Percentiles rank a stretch among this genome's conserved stretches.
Conservation (phyloP, 2,113 vertebrate genomes). For the Oreocharis arfaki region DNA sequence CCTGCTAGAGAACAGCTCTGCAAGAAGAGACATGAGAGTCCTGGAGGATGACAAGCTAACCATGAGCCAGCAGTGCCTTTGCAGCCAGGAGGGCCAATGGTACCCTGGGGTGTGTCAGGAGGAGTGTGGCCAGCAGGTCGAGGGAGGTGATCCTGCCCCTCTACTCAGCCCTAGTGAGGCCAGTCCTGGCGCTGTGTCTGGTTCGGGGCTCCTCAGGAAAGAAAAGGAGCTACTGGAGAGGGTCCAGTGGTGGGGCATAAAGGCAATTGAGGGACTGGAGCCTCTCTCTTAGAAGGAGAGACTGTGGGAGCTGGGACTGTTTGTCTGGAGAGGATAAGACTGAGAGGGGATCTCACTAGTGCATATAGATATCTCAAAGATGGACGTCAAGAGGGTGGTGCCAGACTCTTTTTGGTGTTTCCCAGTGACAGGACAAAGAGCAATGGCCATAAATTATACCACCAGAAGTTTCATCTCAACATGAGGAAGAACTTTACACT, state of each 20-base stretch:
- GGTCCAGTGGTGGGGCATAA: neutral
- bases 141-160: neutral
- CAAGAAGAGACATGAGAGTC: neutral
- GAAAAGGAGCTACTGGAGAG: neutral
- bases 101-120: rapidly evolving
- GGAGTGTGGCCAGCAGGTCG: rapidly evolving
- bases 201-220: neutral
- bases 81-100: rapidly evolving
- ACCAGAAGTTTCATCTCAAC: neutral
- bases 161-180: neutral
- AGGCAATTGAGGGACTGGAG: neutral
- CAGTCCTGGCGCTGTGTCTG: neutral
- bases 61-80: too few relatives aligned
- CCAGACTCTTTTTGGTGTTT: neutral
- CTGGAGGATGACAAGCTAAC: too few relatives aligned
- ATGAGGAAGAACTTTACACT: neutral
- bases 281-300: neutral
- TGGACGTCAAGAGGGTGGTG: too few relatives aligned
- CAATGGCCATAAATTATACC: neutral
- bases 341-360: neutral
- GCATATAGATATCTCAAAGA: neutral
- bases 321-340: neutral
- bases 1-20: neutral
- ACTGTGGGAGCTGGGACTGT: too few relatives aligned
- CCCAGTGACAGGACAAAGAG: neutral